Evolutionary conservation across 2,888 invertebrate species (phyloP), one percentile per base, ranked within the genome.

Genomic region (Gryllus longicercus): DNA sequence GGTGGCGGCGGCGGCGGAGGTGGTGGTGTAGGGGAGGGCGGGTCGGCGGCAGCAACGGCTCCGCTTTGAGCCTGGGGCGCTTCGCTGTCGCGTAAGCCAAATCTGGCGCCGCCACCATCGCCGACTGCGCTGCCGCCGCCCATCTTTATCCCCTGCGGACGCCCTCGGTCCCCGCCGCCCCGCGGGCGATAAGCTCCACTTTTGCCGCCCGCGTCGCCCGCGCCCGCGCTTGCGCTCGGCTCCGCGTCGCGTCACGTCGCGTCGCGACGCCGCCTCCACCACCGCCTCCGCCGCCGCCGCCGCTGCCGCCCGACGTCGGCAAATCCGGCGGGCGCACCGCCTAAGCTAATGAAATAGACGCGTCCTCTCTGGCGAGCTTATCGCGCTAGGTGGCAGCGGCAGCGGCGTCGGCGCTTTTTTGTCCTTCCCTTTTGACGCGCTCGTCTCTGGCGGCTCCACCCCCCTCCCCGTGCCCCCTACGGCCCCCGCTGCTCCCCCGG

Each of bases 331-430:
- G 38, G 5, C 63, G 63, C n/a, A 14, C 16, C 79, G 76, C 79
- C 75, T 79, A 79, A 79, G 79, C 79, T 79, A 79, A 79, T 79
- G 79, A 79, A 79, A 79, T 79, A 79, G 79, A 79, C 75, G 63
- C 63, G 63, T 63, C 63, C 63, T 63, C 63, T 63, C n/a, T 63
- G 63, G 63, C 38, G 63, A 63, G 63, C 63, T n/a, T 63, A 18
- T 63, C 63, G 63, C 63, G 63, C 63, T 63, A 63, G 63, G 16
- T 63, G 63, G 63, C 63, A n/a, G n/a, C 63, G 63, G 63, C 63
- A n/a, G 14, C n/a, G 63, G 63, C 63, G 11, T 10, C 14, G 63
- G 63, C 63, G 63, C 38, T 38, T 38, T 38, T 38, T 38, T 38
- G 38, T 38, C 38, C 38, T 38, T 38, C 38, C 38, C 38, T 38